Conservation (phyloP, 2,797 vertebrate species). For the Gymnoscopelus microlampas region DNA sequence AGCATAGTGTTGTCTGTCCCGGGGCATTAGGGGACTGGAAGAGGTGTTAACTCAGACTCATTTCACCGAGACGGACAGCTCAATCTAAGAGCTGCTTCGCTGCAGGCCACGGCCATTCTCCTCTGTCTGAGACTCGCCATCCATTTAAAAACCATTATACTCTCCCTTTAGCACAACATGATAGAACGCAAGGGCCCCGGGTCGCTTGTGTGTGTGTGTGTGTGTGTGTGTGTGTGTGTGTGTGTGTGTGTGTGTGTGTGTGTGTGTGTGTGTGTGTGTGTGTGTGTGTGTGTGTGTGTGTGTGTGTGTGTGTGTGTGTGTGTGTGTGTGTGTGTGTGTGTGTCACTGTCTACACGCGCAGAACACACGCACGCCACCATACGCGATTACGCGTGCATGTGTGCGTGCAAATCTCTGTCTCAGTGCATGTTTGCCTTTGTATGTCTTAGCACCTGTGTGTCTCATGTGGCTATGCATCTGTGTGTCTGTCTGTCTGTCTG, state of each 20-base stretch:
- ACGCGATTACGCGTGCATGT: too few relatives aligned
- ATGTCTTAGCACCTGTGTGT: conserved; percentile 21
- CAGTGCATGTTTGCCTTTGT: too few relatives aligned
- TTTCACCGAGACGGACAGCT: conserved; percentile 88
- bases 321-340: too few relatives aligned
- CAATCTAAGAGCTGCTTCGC: conserved; percentile 86
- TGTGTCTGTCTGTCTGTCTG: conserved; percentile 45
- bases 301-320: too few relatives aligned
- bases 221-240: conserved; percentile 51
- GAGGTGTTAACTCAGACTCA: conserved; percentile 87
- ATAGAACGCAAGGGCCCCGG: conserved; percentile 77
- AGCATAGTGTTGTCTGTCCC: conserved; percentile 76
- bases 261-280: conserved; percentile 38
- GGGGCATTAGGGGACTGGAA: conserved; percentile 74
- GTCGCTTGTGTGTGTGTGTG: conserved; percentile 46
- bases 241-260: conserved; percentile 29
- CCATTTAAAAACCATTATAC: conserved; percentile 90
- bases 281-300: conserved; percentile 3
- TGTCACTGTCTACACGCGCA: too few relatives aligned
- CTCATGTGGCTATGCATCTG: conserved; percentile 48
- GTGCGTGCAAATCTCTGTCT: too few relatives aligned
- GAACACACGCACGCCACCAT: too few relatives aligned
- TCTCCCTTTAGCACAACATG: conserved; percentile 87
- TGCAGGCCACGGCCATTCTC: conserved; percentile 82
- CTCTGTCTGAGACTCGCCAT: conserved; percentile 77